Percentiles rank a stretch among this genome's conserved stretches.
Evolutionary conservation across 2,888 invertebrate genomes (phyloP).

Genomic region (Scaptomyza parva): DNA sequence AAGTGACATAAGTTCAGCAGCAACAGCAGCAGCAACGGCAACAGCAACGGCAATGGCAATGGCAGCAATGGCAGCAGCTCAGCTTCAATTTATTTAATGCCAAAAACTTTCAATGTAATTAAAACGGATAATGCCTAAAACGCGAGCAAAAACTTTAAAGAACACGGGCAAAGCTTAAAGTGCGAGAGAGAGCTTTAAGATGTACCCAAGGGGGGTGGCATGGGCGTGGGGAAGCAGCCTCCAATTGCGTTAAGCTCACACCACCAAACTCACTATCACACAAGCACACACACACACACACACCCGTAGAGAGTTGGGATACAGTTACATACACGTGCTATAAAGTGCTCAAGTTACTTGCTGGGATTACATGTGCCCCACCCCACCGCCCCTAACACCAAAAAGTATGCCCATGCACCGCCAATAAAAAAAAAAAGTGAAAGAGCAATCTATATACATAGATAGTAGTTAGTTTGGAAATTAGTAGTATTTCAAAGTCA

Average conservation of each 20-base stretch:
- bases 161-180: conserved; percentile 4
- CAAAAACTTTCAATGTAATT: conserved; percentile 75
- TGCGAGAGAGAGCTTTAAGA: conserved; percentile 51
- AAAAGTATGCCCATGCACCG: neutral
- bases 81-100: conserved; percentile 76
- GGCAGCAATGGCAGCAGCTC: conserved; percentile 24
- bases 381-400: neutral
- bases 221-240: neutral
- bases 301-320: conserved; percentile 37
- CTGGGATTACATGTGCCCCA: conserved; percentile 59
- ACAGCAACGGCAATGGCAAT: conserved; percentile 16
- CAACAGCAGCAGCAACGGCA: conserved; percentile 9
- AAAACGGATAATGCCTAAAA: conserved; percentile 73
- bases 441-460: no score
- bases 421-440: conserved; percentile 4
- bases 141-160: conserved; percentile 56
- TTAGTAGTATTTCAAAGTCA: no score
- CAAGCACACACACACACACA: conserved; percentile 25
- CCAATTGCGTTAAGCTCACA: conserved; percentile 10
- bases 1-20: conserved; percentile 73
- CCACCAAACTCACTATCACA: conserved; percentile 5
- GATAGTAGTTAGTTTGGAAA: no score
- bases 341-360: conserved; percentile 75
- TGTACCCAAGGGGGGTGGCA: neutral
- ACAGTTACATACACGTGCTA: conserved; percentile 57